Evolutionary conservation across 2,888 invertebrate genomes (phyloP).

Genomic region (Conchocele bisecta): DNA sequence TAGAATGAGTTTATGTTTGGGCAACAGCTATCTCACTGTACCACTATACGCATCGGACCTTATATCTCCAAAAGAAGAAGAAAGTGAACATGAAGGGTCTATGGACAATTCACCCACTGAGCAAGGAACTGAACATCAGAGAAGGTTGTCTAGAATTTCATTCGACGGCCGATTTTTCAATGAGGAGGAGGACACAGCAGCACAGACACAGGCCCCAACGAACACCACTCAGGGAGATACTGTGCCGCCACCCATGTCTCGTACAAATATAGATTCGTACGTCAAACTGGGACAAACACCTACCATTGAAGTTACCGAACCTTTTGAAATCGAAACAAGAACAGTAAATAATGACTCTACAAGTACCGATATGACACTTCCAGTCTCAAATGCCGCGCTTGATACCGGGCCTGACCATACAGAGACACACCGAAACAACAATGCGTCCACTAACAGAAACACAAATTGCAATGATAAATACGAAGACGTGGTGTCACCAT

Average conservation of each 20-base stretch:
- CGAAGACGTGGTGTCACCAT: no score
- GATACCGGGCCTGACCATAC: no score
- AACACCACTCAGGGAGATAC: background rate
- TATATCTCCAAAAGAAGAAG: constrained; percentile 26
- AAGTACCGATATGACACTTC: no score
- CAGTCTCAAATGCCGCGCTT: no score
- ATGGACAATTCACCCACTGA: background rate
- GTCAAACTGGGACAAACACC: constrained; percentile 17
- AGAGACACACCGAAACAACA: background rate
- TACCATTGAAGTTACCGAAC: background rate
- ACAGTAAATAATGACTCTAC: no score
- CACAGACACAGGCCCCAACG: background rate
- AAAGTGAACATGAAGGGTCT: constrained; percentile 11
- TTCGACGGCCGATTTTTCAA: constrained; percentile 29
- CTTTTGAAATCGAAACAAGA: no score
- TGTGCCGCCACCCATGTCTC: constrained; percentile 30
- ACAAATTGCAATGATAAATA: background rate
- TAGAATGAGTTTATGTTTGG: constrained; percentile 55
- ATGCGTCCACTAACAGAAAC: background rate
- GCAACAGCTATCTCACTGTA: constrained; percentile 51
- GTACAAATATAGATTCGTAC: constrained; percentile 38
- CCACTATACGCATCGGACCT: constrained; percentile 25
- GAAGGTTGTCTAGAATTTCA: constrained; percentile 23
- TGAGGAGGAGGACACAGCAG: constrained; percentile 15
- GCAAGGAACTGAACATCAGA: constrained; percentile 3